Evolutionary conservation across 2,797 vertebrate species (phyloP).

Genomic region (Sciurus carolinensis): DNA sequence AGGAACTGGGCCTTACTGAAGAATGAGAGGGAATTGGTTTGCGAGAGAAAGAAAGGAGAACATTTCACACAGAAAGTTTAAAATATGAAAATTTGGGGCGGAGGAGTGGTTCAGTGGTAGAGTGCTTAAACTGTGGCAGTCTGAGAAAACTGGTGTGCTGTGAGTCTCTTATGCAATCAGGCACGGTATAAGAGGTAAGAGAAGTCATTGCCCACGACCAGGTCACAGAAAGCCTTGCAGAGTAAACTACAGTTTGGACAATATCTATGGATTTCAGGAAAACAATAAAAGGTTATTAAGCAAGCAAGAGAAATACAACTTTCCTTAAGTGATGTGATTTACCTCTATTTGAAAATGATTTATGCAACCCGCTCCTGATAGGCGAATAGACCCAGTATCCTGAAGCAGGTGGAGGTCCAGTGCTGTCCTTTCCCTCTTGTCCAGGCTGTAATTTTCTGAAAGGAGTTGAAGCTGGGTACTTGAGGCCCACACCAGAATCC

Average conservation of each 20-base stretch:
- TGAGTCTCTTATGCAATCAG: neutral
- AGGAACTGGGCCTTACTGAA: constrained; percentile 5
- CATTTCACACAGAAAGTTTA: neutral
- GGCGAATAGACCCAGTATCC: constrained; percentile 91
- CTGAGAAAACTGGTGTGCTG: neutral
- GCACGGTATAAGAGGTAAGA: neutral
- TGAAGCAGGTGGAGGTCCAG: constrained; percentile 66
- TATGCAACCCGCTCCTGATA: constrained; percentile 80
- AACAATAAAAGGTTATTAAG: constrained; percentile 21
- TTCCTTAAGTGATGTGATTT: constrained; percentile 56
- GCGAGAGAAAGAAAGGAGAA: neutral
- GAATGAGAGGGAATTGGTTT: neutral
- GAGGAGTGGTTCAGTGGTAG: neutral
- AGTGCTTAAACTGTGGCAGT: neutral
- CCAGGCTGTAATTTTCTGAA: constrained; percentile 73
- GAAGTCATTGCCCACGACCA: neutral
- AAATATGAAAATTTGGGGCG: neutral
- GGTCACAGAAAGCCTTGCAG: neutral
- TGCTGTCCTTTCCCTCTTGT: constrained; percentile 76
- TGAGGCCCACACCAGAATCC: constrained; percentile 94
- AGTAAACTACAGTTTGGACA: neutral
- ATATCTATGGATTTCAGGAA: neutral
- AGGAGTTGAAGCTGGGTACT: constrained; percentile 88
- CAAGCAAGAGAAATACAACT: constrained; percentile 22
- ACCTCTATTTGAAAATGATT: constrained; percentile 85